phyloP scores from a whole-genome alignment of 2,113 vertebrate genomes.

The Rhinopomastus cyanomelas region DNA sequence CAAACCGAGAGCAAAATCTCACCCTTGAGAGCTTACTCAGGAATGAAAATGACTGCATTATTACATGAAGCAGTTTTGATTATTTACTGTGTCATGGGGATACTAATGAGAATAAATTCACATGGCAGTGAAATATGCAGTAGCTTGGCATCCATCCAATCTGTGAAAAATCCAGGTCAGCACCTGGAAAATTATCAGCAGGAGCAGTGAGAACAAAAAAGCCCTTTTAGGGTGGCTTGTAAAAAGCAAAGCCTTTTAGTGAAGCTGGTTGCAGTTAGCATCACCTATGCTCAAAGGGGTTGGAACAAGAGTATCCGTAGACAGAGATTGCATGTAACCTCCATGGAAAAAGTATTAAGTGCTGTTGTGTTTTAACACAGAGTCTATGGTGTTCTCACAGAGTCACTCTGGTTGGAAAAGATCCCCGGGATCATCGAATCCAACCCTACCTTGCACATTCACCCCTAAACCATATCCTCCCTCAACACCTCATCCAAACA shows the following conservation, averaged over 20 bases:
- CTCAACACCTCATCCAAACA: too few relatives aligned
- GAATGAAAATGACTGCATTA: not conserved
- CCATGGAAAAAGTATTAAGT: not conserved
- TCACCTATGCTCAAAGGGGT: too few relatives aligned
- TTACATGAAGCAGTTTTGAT: constrained; percentile 21
- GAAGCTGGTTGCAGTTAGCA: not conserved
- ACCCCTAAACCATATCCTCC: too few relatives aligned
- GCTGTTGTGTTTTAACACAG: not conserved
- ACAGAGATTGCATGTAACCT: not conserved
- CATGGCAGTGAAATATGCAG: constrained; percentile 47
- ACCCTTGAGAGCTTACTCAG: not conserved
- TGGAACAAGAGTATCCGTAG: not conserved
- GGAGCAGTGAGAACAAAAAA: constrained; percentile 12
- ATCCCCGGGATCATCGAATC: too few relatives aligned
- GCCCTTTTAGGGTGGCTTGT: not conserved
- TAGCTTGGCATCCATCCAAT: constrained; percentile 5
- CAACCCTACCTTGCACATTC: too few relatives aligned
- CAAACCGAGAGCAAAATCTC: not conserved
- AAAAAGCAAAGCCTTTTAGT: not conserved
- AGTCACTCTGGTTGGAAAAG: too few relatives aligned
- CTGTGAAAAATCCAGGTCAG: constrained; percentile 23
- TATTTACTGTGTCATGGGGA: constrained; percentile 38
- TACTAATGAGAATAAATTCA: constrained; percentile 55
- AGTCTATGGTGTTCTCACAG: not conserved
- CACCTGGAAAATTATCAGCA: constrained; percentile 37